These are phyloP conservation scores for Perognathus longimembris DNA, from an alignment of 2,113 vertebrate genomes.

Conservation along the genomic window DNA sequence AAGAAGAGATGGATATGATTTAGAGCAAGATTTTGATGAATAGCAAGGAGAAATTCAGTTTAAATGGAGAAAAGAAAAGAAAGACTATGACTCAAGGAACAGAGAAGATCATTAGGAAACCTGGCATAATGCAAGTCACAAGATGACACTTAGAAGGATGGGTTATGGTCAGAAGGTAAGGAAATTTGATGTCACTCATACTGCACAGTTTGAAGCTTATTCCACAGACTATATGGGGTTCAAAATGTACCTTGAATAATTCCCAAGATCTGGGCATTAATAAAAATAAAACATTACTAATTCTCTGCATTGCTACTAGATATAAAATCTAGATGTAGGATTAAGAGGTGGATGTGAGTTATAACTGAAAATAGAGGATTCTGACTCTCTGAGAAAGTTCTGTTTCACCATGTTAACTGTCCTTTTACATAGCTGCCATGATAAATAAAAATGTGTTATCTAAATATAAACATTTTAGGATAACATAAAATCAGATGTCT, in stretches of 20 bases:
- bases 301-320: neutral
- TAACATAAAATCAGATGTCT: neutral
- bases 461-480: neutral
- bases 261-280: neutral
- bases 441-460: neutral
- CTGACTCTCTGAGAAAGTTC: neutral
- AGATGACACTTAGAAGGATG: neutral
- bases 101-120: neutral
- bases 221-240: neutral
- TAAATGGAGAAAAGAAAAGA: neutral
- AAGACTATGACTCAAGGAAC: neutral
- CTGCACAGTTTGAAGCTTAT: neutral
- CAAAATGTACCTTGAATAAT: neutral
- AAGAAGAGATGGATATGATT: neutral
- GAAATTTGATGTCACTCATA: neutral
- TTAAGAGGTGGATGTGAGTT: neutral
- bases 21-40: neutral
- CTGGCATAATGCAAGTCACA: neutral
- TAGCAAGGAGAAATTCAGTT: neutral
- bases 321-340: neutral
- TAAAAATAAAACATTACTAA: constrained; percentile 15
- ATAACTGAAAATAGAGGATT: neutral
- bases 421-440: neutral
- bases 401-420: neutral
- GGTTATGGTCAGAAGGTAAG: neutral